Evolutionary conservation across 2,113 vertebrate genomes (phyloP), one percentile per base, ranked within the genome.

Genomic region (Thunnus maccoyii): DNA sequence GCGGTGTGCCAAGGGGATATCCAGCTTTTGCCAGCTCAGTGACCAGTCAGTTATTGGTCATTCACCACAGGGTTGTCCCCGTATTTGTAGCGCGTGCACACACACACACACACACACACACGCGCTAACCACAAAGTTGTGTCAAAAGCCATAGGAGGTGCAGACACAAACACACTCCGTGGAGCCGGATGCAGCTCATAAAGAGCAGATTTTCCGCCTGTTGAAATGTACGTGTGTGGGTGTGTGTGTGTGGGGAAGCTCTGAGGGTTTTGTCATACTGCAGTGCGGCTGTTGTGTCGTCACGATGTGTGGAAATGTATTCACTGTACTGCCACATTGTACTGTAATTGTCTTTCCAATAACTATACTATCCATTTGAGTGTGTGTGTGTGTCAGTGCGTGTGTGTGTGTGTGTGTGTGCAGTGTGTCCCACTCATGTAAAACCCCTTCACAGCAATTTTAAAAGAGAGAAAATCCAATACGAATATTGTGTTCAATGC

Each of bases 1-100:
- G 73, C 72, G 4, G n/a, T 22, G 62, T 69, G 91, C 91, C 91
- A 92, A 86, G 64, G 90, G 90, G 80, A 91, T 69, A 85, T 89
- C 89, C 83, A 76, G 76, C 84, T 50, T 22, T 83, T 89, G 91
- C 92, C 88, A 91, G 82, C 82, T 91, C 85, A 74, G 72, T 89
- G 85, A 87, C 88, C 86, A 72, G 83, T 78, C 71, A 71, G 56
- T 22, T 22, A 22, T 22, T 89, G 91, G 90, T 84, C 86, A 82
- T 47, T 90, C 89, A 72, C 89, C 69, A 64, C 77, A 71, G 92
- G 91, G 85, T 72, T 85, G 78, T 86, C 82, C 88, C 85, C 12
- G 10, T 20, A 56, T 44, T 79, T 68, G 27, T 7, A 22, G 22
- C 22, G 22, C 22, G 25, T 41, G 62, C 54, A 55, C 63, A 30